phyloP scores from a whole-genome alignment of 2,113 vertebrate genomes.

The Anarhynchus alexandrinus region DNA sequence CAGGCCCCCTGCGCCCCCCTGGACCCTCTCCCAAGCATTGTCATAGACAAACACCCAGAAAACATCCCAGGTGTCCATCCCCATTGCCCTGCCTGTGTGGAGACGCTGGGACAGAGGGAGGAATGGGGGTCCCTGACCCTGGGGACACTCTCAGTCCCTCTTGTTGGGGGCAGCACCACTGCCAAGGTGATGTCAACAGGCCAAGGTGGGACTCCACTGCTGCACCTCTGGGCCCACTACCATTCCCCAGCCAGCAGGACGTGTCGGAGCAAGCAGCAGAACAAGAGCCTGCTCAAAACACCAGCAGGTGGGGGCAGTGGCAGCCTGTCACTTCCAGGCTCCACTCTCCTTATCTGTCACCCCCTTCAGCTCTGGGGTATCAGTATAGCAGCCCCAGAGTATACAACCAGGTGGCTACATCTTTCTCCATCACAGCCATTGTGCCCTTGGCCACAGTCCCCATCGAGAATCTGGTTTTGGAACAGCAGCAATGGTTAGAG shows the following conservation, averaged over 20 bases:
- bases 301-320: background rate
- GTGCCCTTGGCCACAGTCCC: fast-evolving
- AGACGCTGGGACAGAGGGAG: background rate
- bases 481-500: background rate
- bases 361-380: background rate
- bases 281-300: background rate
- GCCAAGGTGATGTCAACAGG: background rate
- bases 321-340: background rate
- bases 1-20: background rate
- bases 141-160: background rate
- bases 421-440: background rate
- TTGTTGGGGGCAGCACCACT: background rate
- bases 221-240: background rate
- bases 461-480: background rate
- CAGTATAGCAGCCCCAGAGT: background rate
- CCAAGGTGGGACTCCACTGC: background rate
- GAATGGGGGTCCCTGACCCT: background rate
- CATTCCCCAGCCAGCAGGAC: background rate
- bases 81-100: background rate
- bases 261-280: background rate
- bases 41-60: background rate
- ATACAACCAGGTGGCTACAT: background rate
- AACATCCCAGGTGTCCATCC: background rate
- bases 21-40: background rate
- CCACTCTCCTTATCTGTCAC: background rate